phyloP scores from a whole-genome alignment of 2,113 vertebrate genomes.

The Chaetops frenatus region DNA sequence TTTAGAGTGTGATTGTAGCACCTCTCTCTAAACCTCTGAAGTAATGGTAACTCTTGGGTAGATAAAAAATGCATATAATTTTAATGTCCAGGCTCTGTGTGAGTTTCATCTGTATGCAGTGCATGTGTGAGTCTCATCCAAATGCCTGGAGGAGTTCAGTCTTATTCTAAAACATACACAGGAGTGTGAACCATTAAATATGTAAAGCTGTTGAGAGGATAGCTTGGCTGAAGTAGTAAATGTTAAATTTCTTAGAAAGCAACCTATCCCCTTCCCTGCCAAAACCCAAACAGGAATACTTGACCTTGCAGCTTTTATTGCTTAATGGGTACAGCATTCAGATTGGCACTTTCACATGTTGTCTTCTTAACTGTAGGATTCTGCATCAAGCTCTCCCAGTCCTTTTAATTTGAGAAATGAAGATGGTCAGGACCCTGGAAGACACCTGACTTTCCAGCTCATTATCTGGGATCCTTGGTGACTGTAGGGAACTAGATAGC shows the following conservation, averaged over 20 bases:
- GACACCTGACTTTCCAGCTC: background rate
- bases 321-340: background rate
- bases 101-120: background rate
- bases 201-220: background rate
- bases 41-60: background rate
- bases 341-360: background rate
- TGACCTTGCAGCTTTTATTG: background rate
- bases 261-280: background rate
- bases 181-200: background rate
- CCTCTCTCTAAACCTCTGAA: background rate
- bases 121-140: background rate
- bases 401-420: background rate
- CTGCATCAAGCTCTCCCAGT: background rate
- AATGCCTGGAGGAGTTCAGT: background rate
- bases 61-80: background rate
- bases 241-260: constrained; percentile 29
- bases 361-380: background rate
- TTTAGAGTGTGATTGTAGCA: background rate
- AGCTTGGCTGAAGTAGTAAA: background rate
- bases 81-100: background rate
- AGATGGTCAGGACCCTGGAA: background rate
- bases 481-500: background rate
- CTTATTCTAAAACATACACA: background rate
- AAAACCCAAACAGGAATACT: background rate
- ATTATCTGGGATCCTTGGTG: background rate